These are phyloP conservation scores for Boloria selene DNA, from an alignment of 2,888 invertebrate species.

Conservation along the genomic window DNA sequence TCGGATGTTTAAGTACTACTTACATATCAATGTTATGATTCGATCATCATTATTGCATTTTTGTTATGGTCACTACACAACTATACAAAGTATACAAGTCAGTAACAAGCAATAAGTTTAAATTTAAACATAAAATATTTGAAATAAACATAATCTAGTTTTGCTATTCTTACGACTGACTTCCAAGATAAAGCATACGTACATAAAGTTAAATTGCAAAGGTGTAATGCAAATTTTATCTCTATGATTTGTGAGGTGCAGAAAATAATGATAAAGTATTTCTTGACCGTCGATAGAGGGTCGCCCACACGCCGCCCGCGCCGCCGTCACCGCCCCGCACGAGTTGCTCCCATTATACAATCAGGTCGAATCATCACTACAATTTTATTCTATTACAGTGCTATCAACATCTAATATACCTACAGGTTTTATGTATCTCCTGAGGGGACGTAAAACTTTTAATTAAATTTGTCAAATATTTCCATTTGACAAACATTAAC, in stretches of 20 bases:
- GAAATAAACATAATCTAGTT: too few species aligned
- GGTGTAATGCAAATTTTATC: neutral
- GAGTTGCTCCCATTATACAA: slow-evolving; percentile 75
- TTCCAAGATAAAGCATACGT: neutral
- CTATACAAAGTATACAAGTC: too few species aligned
- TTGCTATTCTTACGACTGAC: too few species aligned
- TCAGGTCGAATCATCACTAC: slow-evolving; percentile 75
- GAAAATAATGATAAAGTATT: slow-evolving; percentile 59
- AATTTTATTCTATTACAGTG: slow-evolving; percentile 50
- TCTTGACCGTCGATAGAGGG: slow-evolving; percentile 65
- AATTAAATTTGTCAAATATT: neutral
- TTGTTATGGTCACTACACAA: too few species aligned
- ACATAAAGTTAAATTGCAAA: neutral
- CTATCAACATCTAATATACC: slow-evolving; percentile 42
- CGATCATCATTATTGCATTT: too few species aligned
- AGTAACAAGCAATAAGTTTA: too few species aligned
- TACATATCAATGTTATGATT: too few species aligned
- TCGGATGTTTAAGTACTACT: too few species aligned
- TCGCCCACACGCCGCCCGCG: slow-evolving; percentile 68
- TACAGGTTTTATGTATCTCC: slow-evolving; percentile 41
- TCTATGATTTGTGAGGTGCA: slow-evolving; percentile 42
- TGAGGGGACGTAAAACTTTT: neutral
- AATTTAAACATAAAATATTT: too few species aligned
- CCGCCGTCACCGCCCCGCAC: slow-evolving; percentile 58
- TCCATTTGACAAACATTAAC: too few species aligned